These are phyloP conservation scores for Vireo altiloquus DNA, from an alignment of 2,113 vertebrate genomes.

Conservation along the genomic window DNA sequence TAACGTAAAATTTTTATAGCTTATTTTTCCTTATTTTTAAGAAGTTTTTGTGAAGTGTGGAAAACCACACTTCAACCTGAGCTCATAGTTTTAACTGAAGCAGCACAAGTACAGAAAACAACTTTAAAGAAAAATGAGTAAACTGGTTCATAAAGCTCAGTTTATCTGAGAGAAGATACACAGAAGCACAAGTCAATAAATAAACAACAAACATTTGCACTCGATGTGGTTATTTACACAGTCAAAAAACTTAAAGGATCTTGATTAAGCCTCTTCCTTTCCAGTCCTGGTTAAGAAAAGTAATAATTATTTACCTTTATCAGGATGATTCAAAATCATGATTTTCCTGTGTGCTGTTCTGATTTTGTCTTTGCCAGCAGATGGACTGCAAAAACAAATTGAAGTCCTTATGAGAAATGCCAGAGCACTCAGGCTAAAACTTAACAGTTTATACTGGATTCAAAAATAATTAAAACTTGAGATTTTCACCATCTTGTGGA, in stretches of 20 bases:
- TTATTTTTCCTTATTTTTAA: not conserved
- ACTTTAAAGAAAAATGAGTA: not conserved
- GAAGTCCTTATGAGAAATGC: constrained; percentile 59
- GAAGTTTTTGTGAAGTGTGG: not conserved
- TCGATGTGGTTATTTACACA: not conserved
- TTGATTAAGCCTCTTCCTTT: not conserved
- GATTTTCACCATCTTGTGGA: constrained; percentile 82
- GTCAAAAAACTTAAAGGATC: not conserved
- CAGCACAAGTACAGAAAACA: not conserved
- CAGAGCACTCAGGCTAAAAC: constrained; percentile 46
- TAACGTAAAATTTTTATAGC: not conserved
- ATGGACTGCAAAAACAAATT: constrained; percentile 79
- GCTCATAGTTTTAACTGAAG: not conserved
- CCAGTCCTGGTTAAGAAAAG: not conserved
- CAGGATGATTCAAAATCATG: constrained; percentile 95
- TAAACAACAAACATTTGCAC: not conserved
- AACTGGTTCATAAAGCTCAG: not conserved
- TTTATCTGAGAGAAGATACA: not conserved
- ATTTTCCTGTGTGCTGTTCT: constrained; percentile 86
- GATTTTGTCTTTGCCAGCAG: constrained; percentile 83
- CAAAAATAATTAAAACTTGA: constrained; percentile 71
- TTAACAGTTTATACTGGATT: constrained; percentile 52
- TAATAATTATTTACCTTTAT: constrained; percentile 83
- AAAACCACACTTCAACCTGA: not conserved
- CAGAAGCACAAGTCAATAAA: not conserved